phyloP scores from a whole-genome alignment of 2,888 invertebrate species.

The Ectemnius lituratus region DNA sequence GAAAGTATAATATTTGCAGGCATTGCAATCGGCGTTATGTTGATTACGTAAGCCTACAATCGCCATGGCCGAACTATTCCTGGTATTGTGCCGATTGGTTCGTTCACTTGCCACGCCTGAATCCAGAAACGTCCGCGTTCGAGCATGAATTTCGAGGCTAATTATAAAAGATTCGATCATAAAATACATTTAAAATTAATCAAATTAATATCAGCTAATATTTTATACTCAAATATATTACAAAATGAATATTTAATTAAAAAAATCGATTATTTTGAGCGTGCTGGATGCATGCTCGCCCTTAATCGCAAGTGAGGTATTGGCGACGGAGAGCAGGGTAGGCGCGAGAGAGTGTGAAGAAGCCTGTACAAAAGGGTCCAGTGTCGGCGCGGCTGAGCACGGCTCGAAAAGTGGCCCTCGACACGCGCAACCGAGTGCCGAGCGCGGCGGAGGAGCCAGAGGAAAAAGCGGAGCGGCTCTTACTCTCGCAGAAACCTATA shows the following conservation, averaged over 20 bases:
- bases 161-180: no score
- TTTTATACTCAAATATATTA: no score
- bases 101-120: constrained; percentile 38
- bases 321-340: no score
- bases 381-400: background rate
- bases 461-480: background rate
- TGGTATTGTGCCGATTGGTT: constrained; percentile 55
- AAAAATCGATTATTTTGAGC: no score
- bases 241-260: no score
- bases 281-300: no score
- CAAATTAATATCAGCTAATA: no score
- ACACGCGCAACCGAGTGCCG: constrained; percentile 6
- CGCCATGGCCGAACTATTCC: constrained; percentile 32
- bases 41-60: constrained; percentile 53
- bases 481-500: constrained; percentile 19
- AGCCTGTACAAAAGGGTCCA: constrained; percentile 1
- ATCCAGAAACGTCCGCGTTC: constrained; percentile 47
- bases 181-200: no score
- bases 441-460: background rate
- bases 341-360: no score
- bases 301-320: no score
- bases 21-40: constrained; percentile 38
- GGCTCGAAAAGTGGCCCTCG: constrained; percentile 7
- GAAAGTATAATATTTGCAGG: constrained; percentile 59
- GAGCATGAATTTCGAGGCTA: constrained; percentile 57